A percentile compares a stretch with the other conserved stretches of the same genome.
Conservation (phyloP, 2,113 vertebrate genomes). For the Clarias magur region DNA sequence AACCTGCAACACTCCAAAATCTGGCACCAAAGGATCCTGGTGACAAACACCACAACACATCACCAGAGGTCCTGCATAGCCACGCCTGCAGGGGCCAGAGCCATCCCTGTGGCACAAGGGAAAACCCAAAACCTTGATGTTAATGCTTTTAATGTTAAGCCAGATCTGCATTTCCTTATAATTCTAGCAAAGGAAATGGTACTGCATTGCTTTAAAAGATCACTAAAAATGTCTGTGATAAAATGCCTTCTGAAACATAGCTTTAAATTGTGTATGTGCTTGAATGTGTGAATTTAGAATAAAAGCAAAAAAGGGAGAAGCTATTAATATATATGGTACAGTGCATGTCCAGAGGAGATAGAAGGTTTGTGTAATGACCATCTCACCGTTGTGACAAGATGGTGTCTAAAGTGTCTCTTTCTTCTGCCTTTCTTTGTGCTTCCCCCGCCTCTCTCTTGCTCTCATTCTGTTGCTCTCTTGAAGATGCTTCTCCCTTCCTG, state of each 20-base stretch:
- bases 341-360: neutral
- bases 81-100: too few relatives aligned
- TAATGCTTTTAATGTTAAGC: too few relatives aligned
- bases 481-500: neutral
- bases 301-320: neutral
- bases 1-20: too few relatives aligned
- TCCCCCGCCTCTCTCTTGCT: neutral
- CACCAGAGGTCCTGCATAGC: too few relatives aligned
- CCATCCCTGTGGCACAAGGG: too few relatives aligned
- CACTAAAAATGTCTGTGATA: neutral
- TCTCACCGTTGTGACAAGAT: conserved; percentile 20
- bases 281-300: neutral
- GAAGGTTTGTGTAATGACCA: neutral
- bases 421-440: neutral
- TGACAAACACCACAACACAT: too few relatives aligned
- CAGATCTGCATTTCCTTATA: too few relatives aligned
- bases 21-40: too few relatives aligned
- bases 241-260: neutral
- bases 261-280: conserved; percentile 7
- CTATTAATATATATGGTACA: neutral
- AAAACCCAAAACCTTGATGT: too few relatives aligned
- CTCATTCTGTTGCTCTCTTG: neutral
- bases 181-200: neutral
- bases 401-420: neutral
- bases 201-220: neutral